A percentile compares a stretch with the other conserved stretches of the same genome.
Evolutionary conservation across 92 coral and sea anemone species (phyloP).

Genomic region (Nematostella vectensis): DNA sequence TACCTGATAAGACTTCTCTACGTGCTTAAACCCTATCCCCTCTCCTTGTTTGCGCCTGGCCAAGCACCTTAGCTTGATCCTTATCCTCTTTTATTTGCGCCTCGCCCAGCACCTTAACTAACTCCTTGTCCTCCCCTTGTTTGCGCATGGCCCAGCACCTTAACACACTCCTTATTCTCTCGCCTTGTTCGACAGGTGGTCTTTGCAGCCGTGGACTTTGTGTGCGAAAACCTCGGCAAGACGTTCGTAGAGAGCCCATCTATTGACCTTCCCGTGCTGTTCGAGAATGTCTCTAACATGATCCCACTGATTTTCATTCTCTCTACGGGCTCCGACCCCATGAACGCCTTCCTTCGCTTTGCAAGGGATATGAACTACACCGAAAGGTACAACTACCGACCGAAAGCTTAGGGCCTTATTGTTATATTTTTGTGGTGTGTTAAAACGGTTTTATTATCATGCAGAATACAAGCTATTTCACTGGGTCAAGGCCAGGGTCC

Average conservation of each 20-base stretch:
- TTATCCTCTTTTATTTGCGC: too few relatives aligned
- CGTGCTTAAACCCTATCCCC: too few relatives aligned
- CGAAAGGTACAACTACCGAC: conserved; percentile 65
- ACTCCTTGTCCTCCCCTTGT: too few relatives aligned
- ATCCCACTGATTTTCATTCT: conserved; percentile 88
- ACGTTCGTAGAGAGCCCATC: conserved; percentile 96
- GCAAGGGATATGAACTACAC: conserved; percentile 92
- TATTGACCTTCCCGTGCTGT: conserved; percentile 75
- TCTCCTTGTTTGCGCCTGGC: too few relatives aligned
- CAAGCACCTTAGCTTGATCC: too few relatives aligned
- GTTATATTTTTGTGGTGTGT: too few relatives aligned
- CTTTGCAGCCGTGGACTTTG: conserved; percentile 90
- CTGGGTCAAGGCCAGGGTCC: conserved; percentile 99
- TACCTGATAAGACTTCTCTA: too few relatives aligned
- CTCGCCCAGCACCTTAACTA: too few relatives aligned
- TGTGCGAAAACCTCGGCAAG: conserved; percentile 88
- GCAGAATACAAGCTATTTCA: conserved; percentile 97
- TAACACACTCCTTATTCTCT: too few relatives aligned
- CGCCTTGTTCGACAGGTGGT: conserved; percentile 54
- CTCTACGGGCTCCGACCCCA: conserved; percentile 97
- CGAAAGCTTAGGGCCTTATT: too few relatives aligned
- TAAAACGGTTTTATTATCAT: too few relatives aligned
- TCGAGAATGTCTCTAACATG: conserved; percentile 70
- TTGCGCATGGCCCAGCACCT: too few relatives aligned
- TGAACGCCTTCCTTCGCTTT: conserved; percentile 97